Evolutionary conservation across 2,113 vertebrate species (phyloP), one percentile per base, ranked within the genome.

Genomic region (Diadophis punctatus): DNA sequence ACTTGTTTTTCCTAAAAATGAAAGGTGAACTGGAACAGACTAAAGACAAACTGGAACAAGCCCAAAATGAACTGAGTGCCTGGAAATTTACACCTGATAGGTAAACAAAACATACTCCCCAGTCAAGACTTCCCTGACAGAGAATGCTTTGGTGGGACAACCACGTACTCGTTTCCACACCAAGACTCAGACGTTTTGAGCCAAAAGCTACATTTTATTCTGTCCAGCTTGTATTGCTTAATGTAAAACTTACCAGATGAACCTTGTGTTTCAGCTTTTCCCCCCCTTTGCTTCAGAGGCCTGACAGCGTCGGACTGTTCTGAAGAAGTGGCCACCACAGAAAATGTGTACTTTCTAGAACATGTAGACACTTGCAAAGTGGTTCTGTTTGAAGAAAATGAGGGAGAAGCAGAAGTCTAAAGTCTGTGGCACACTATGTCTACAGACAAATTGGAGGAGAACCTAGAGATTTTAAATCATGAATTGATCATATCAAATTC

Each of bases 31-130:
- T 99, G 98, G 99, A 99, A 99, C 99, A 99, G 99, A 99, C 99
- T 98, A 99, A 99, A 99, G 99, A 99, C 99, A 99, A 99, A 99
- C 99, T 99, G 99, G 99, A 99, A 99, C 99, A 99, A 99, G 99
- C 98, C 98, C 99, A 99, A 99, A 99, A 99, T 99, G 99, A 99
- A 99, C 98, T 99, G 99, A 99, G 99, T 99, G 99, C 99, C 99
- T 99, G 99, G 99, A 99, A 99, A 98, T 99, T 99, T 99, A 99
- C 99, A 99, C 99, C 99, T 99, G 99, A 99, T 99, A 99, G 99
- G 99, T 99, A 99, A 99, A 99, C 99, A 99, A 99, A 98, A 98
- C 98, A 99, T 99, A 98, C 98, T 98, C 98, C 98, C 98, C 98
- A 98, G 98, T 98, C 98, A 99, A 99, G 99, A 99, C 98, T 98